phyloP scores from a whole-genome alignment of 2,797 vertebrate species.

The Platalea minor region DNA sequence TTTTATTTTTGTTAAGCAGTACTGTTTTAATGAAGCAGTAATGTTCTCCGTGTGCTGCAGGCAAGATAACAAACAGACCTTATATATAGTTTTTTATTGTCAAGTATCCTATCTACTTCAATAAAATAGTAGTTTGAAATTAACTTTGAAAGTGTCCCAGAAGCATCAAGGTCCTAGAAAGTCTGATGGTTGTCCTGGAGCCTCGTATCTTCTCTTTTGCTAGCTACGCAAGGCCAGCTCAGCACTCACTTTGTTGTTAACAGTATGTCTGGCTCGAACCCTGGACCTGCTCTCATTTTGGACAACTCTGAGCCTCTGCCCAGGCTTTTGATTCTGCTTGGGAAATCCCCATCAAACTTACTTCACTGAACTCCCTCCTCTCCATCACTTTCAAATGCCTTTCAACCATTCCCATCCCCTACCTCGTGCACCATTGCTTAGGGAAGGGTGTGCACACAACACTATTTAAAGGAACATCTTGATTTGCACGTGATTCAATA shows the following conservation, averaged over 20 bases:
- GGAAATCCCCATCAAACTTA: neutral
- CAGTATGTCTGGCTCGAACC: neutral
- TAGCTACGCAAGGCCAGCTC: neutral
- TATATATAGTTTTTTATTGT: neutral
- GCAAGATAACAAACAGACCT: neutral
- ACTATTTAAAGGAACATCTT: neutral
- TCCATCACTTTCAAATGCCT: neutral
- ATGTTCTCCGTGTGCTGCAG: neutral
- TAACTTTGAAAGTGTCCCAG: neutral
- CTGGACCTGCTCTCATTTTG: neutral
- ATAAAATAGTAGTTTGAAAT: neutral
- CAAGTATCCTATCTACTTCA: neutral
- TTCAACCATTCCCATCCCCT: neutral
- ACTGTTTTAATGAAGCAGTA: neutral
- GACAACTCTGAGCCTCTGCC: neutral
- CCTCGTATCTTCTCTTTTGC: fast-evolving
- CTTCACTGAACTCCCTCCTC: neutral
- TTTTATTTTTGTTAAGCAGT: neutral
- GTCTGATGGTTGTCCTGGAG: neutral
- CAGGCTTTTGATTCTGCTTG: neutral
- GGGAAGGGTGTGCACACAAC: neutral
- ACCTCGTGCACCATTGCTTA: neutral
- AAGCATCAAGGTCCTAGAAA: neutral
- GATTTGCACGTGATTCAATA: neutral
- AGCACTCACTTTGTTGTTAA: neutral